Percentiles rank a stretch among this genome's conserved stretches.
Conservation (phyloP, 2,113 vertebrate species). For the Syrrhaptes paradoxus region DNA sequence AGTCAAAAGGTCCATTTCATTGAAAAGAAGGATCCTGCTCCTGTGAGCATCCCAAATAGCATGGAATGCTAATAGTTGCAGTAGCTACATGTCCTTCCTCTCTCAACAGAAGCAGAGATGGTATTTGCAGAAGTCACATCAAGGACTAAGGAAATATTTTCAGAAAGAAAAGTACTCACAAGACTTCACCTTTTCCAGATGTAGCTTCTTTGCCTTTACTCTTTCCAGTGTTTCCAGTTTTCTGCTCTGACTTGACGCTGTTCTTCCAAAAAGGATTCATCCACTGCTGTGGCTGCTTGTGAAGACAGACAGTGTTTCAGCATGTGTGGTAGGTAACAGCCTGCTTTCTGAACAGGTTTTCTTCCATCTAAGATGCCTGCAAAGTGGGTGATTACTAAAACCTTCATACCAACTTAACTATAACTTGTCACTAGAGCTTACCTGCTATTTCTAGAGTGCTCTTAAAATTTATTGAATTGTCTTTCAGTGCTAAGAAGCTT, state of each 20-base stretch:
- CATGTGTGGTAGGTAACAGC: not conserved
- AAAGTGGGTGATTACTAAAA: not conserved
- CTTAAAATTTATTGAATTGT: not conserved
- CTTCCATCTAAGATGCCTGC: not conserved
- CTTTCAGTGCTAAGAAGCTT: not conserved
- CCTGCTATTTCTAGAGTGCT: not conserved
- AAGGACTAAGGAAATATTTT: not conserved
- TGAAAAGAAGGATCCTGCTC: not conserved
- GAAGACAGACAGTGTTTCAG: not conserved
- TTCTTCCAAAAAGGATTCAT: not conserved
- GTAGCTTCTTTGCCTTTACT: not conserved
- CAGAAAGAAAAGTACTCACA: not conserved
- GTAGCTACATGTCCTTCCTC: not conserved
- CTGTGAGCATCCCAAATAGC: not conserved
- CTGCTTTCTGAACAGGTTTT: not conserved
- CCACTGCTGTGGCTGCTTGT: not conserved
- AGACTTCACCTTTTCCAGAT: not conserved
- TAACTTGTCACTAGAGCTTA: not conserved
- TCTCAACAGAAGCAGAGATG: not conserved
- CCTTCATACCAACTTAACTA: not conserved
- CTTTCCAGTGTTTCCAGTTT: not conserved
- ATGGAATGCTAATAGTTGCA: not conserved
- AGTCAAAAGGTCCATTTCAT: not conserved
- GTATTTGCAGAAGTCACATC: not conserved
- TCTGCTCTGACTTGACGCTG: not conserved